Evolutionary conservation across 1,140 invertebrate genomes (phyloP).

Genomic region (Zaprionus africanus): DNA sequence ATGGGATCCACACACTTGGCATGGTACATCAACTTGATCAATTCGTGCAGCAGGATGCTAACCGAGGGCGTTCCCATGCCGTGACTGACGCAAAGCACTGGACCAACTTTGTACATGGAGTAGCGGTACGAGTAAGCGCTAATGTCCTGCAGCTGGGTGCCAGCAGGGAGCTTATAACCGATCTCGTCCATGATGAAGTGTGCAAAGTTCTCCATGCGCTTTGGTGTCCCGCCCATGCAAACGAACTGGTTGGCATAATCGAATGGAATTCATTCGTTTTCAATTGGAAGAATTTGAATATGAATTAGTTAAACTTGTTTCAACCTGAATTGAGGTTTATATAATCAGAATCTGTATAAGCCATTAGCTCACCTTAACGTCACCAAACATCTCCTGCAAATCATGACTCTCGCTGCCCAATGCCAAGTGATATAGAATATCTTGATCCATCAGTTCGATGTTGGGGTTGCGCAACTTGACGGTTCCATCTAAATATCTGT

Average conservation of each 20-base stretch:
- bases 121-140: conserved; percentile 97
- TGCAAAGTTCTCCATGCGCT: conserved; percentile 97
- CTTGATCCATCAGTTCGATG: conserved; percentile 95
- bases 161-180: conserved; percentile 94
- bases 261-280: conserved; percentile 2
- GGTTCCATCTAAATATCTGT: conserved; percentile 91
- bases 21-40: conserved; percentile 97
- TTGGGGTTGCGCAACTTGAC: conserved; percentile 93
- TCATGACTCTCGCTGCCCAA: conserved; percentile 96
- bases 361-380: conserved; percentile 92
- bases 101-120: conserved; percentile 96
- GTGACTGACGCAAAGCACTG: conserved; percentile 87
- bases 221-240: conserved; percentile 98
- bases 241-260: conserved; percentile 91
- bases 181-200: conserved; percentile 96
- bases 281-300: conserved; percentile 4
- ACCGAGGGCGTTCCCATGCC: conserved; percentile 97
- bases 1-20: conserved; percentile 94
- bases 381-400: conserved; percentile 97
- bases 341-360: background rate
- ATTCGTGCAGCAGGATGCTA: conserved; percentile 95
- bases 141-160: conserved; percentile 94
- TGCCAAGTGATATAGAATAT: conserved; percentile 97
- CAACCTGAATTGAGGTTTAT: background rate
- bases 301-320: conserved; percentile 19